Conservation (phyloP, 1,140 invertebrate genomes). For the Maniola jurtina region DNA sequence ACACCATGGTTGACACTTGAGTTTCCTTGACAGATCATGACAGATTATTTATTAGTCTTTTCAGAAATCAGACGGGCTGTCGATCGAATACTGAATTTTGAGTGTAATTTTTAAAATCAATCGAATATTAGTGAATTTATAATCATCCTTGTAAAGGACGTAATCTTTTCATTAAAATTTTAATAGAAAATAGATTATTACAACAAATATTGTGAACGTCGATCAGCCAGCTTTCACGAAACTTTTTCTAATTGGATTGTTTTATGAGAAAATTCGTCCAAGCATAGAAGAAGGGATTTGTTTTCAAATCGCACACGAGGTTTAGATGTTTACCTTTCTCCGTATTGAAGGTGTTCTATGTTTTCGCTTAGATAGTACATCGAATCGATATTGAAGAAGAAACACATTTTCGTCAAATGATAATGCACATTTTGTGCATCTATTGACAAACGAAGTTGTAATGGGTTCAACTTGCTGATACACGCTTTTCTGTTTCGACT, state of each 20-base stretch:
- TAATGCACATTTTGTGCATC: constrained; percentile 56
- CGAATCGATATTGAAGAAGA: constrained; percentile 56
- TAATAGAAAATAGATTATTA: constrained; percentile 2
- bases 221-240: constrained; percentile 36
- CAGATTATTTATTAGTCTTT: too few species aligned
- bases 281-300: constrained; percentile 42
- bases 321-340: constrained; percentile 46
- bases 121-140: constrained; percentile 14
- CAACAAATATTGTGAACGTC: constrained; percentile 8
- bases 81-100: constrained; percentile 12
- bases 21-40: too few species aligned
- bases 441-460: constrained; percentile 42
- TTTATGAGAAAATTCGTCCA: constrained; percentile 39
- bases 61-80: neutral
- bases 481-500: constrained; percentile 21
- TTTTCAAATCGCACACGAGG: constrained; percentile 44
- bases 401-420: constrained; percentile 60
- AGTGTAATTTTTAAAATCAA: constrained; percentile 17
- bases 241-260: constrained; percentile 40
- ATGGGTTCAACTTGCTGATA: constrained; percentile 47
- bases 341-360: constrained; percentile 33
- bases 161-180: constrained; percentile 5
- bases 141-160: constrained; percentile 1
- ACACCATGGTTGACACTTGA: too few species aligned
- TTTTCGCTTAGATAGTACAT: constrained; percentile 45